Conservation (phyloP, 1,140 invertebrate genomes). For the Dendrolimus kikuchii region DNA sequence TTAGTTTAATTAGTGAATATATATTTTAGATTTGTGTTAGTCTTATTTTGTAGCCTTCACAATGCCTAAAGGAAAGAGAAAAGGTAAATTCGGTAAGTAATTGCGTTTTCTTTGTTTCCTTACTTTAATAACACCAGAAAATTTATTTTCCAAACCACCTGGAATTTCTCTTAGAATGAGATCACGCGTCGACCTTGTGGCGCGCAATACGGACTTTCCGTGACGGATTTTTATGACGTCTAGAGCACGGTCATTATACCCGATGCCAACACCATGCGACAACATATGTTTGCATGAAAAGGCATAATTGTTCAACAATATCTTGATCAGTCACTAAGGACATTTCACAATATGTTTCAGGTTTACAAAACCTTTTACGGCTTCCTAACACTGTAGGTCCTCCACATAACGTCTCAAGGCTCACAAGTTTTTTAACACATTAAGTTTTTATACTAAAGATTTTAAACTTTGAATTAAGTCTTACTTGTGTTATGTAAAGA, state of each 20-base stretch:
- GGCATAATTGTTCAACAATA: background rate
- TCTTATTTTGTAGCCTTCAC: constrained; percentile 36
- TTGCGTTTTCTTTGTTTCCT: too few species aligned
- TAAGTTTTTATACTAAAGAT: too few species aligned
- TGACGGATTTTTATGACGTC: constrained; percentile 46
- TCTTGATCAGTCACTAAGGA: background rate
- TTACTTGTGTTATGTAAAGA: too few species aligned
- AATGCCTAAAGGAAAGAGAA: constrained; percentile 71
- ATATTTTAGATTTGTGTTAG: constrained; percentile 44
- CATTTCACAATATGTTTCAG: too few species aligned
- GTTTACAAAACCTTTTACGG: too few species aligned
- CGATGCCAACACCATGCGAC: constrained; percentile 8
- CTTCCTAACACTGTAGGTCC: too few species aligned
- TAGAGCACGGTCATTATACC: constrained; percentile 19
- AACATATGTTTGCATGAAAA: background rate
- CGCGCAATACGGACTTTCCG: constrained; percentile 27
- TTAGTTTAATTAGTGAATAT: constrained; percentile 67
- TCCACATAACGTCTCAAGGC: too few species aligned
- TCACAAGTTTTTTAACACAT: too few species aligned
- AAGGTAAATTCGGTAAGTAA: constrained; percentile 67
- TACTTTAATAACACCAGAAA: too few species aligned
- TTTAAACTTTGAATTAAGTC: too few species aligned
- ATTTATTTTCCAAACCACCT: constrained; percentile 10
- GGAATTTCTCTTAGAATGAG: constrained; percentile 55
- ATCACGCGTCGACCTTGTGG: constrained; percentile 68